Conservation (phyloP, 2,113 vertebrate species). For the Silurus meridionalis region DNA sequence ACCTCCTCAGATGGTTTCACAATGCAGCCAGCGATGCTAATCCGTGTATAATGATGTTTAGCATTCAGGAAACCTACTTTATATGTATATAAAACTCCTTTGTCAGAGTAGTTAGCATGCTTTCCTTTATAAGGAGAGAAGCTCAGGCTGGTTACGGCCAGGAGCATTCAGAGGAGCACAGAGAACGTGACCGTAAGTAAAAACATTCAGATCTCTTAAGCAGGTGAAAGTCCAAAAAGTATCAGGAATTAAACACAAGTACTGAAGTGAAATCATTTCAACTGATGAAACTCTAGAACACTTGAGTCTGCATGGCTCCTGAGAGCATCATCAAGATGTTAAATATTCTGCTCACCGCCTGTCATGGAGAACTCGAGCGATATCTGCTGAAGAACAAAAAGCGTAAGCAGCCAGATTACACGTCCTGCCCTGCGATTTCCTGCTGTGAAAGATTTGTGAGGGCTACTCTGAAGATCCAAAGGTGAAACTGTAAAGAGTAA, state of each 20-base stretch:
- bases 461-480: not conserved
- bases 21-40: not conserved
- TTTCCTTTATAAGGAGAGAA: not conserved
- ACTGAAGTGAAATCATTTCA: not conserved
- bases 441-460: not conserved
- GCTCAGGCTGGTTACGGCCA: not conserved
- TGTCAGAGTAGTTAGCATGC: not conserved
- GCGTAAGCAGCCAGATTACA: too few relatives aligned
- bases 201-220: not conserved
- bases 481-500: not conserved
- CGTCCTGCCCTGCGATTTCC: not conserved
- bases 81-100: not conserved
- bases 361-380: not conserved
- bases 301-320: not conserved
- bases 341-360: not conserved
- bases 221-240: not conserved
- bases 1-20: not conserved
- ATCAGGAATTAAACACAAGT: not conserved
- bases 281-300: not conserved
- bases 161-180: not conserved
- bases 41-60: not conserved
- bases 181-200: not conserved
- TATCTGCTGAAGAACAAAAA: not conserved
- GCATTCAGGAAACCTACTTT: not conserved
- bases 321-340: not conserved